Base-by-base conservation (phyloP, 1,140 invertebrate species). In the Dreissena rostriformis region DNA sequence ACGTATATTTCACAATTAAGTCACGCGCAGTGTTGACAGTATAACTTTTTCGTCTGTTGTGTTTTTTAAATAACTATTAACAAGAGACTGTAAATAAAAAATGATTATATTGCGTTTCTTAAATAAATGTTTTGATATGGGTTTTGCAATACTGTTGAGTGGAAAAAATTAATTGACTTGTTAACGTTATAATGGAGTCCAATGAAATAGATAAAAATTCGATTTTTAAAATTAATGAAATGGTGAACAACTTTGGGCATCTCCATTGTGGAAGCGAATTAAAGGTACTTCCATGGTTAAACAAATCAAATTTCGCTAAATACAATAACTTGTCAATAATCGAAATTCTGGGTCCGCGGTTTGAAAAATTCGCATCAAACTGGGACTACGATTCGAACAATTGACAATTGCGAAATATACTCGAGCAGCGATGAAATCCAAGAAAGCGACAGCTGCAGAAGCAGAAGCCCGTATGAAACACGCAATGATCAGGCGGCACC, bases 371-470 rank as follows among this genome's bases (percentile, higher is more conserved):
- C 28, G 14, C 22, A 26, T 12, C 10, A 65, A 28, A 52, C 26
- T 49, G 29, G 61, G 2, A 15, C 11, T 75, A 75, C 29, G 80
- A 75, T 67, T 74, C 71, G 61, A 51, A 74, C 26, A 52, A 72
- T 67, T 17, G 80, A 82, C 61, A 74, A 75, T 24, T 73, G 63
- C 28, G 78, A 81, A 15, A n/a, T 51, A 39, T 71, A 63, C 52
- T 81, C 78, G n/a, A 81, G 78, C 29, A 71, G 78, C 29, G 78
- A 81, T 39, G 78, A 81, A 71, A 57, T 57, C 53, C 53, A 57
- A 12, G 53, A 57, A 14, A 57, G 12, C 12, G 53, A 57, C 53
- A 51, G 55, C 52, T 52, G 57, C 52, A 53, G 29, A 29, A 52
- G 29, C 26, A 55, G 65, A 24, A 70, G n/a, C 29, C 39, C 39